A percentile compares a stretch with the other conserved stretches of the same genome.
Conservation (phyloP, 2,113 vertebrate genomes). For the Gasterosteus nipponicus region DNA sequence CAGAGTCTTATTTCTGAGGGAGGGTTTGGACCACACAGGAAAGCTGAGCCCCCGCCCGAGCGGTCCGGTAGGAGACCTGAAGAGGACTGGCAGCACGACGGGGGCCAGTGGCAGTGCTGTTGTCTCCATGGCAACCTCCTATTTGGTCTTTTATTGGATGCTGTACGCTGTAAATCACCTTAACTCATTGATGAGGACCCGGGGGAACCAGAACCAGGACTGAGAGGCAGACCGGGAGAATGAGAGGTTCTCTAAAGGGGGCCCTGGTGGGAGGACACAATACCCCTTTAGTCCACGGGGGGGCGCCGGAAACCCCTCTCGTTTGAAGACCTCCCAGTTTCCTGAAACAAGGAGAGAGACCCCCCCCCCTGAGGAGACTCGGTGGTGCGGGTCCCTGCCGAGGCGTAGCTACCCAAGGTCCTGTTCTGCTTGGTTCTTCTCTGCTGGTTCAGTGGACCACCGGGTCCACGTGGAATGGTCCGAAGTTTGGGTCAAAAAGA, state of each 20-base stretch:
- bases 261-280: not conserved
- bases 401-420: not conserved
- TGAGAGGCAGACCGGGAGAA: no score
- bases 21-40: not conserved
- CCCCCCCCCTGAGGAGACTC: not conserved
- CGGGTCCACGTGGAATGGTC: constrained; percentile 9
- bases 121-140: not conserved
- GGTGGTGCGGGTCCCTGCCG: not conserved
- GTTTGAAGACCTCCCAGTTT: no score
- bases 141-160: not conserved
- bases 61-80: no score
- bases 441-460: not conserved
- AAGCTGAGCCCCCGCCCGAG: not conserved
- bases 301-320: not conserved
- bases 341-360: not conserved
- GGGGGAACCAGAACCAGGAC: no score
- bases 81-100: not conserved
- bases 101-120: constrained; percentile 6
- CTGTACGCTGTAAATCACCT: not conserved
- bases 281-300: not conserved
- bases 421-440: not conserved
- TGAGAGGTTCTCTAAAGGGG: no score
- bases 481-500: constrained; percentile 20
- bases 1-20: not conserved
- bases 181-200: not conserved